Base-by-base conservation (phyloP, 2,888 invertebrate species). In the Hedya salicella region DNA sequence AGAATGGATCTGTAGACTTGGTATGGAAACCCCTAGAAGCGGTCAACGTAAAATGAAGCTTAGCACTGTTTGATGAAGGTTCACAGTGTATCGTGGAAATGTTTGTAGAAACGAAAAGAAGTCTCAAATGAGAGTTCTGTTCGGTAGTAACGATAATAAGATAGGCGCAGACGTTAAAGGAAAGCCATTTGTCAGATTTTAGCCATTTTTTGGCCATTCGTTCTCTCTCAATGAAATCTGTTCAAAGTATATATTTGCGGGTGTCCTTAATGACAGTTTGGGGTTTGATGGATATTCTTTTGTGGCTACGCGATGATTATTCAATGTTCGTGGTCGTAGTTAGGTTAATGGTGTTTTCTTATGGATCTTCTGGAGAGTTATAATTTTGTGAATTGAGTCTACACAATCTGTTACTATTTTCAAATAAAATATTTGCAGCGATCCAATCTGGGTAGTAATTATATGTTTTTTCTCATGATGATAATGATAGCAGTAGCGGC, bases 91-190 rank as follows among this genome's bases (percentile, higher is more conserved):
- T 53, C 80, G 77, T 48, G 49, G n/a, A 21, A 66, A 39, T 62
- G 48, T 68, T 75, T 73, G 77, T 79, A 78, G 76, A 85, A 83
- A 78, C 80, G 80, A 83, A 86, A 87, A 87, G 85, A 85, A 86
- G 83, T 82, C 78, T 79, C 86, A 86, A 91, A 90, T 91, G 91
- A 91, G 69, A 70, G 89, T 89, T 89, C 91, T 91, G 90, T 91
- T 91, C 87, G 86, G 87, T 88, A 91, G 89, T 90, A 91, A 91
- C 89, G 92, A 91, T 92, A 91, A 91, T 92, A 91, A 92, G 92
- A 92, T 92, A 90, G 90, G 89, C 85, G 91, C 91, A 91, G 91
- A 91, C 91, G 91, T 91, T 91, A 92, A 91, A 91, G 91, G 89
- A 92, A 92, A 91, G 83, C 88, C 89, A 92, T 92, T 92, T 92